Conservation (phyloP, 2,888 invertebrate species). For the Salticus scenicus region DNA sequence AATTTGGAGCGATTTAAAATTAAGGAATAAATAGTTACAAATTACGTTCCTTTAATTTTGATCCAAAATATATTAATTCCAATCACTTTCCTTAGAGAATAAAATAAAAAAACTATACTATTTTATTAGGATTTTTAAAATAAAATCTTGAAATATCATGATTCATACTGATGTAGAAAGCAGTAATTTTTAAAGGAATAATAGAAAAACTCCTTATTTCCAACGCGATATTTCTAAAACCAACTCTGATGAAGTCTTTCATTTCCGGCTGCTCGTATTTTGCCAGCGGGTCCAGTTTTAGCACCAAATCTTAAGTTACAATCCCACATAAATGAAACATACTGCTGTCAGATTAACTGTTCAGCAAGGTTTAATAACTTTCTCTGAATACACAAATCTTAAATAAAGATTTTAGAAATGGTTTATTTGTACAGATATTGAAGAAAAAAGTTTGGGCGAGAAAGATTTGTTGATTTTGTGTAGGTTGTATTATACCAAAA, state of each 20-base stretch:
- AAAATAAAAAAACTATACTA: no score
- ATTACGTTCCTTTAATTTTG: no score
- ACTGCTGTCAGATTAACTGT: slow-evolving; percentile 31
- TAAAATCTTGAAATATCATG: no score
- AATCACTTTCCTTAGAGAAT: no score
- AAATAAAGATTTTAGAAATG: neutral
- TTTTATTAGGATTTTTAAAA: no score
- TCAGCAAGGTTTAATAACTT: slow-evolving; percentile 41
- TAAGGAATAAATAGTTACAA: no score
- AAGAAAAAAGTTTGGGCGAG: neutral
- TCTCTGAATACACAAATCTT: slow-evolving; percentile 16
- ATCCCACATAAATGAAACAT: slow-evolving; percentile 29
- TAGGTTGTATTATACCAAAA: neutral
- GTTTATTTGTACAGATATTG: neutral
- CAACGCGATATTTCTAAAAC: neutral
- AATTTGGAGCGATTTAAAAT: no score
- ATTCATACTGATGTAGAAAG: neutral
- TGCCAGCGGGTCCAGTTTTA: neutral
- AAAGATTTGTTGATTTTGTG: neutral
- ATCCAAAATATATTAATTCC: no score
- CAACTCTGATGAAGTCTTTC: neutral
- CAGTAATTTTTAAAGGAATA: neutral
- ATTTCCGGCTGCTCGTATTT: neutral
- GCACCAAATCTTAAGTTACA: neutral
- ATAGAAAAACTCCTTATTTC: neutral